Base-by-base conservation (phyloP, 2,888 invertebrate genomes). In the Hedya salicella region DNA sequence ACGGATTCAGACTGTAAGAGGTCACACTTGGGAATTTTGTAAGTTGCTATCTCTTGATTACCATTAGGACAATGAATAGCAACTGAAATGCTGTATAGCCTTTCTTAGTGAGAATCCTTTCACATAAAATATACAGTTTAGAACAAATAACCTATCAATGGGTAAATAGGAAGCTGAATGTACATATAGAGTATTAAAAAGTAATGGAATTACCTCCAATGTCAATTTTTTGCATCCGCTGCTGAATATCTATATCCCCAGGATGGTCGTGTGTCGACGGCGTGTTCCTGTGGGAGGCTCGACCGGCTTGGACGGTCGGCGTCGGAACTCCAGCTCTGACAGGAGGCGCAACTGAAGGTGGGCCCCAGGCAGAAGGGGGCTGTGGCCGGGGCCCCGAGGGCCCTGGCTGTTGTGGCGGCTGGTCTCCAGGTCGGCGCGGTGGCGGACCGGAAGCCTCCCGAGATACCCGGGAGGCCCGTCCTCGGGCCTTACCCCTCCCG, bases 351-450 rank as follows among this genome's bases (percentile, higher is more conserved):
- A 78, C 81, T 0, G 83, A 64, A 0, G 89, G 89, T 13, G 88
- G 82, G 0, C 86, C 90, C 90, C 91, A 91, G 0, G 91, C 87
- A 0, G 85, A 79, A 0, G 89, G 88, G 2, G 89, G 89, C 68
- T 87, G 88, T 1, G 89, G 88, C 0, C 88, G 82, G 0, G 88
- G 88, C 0, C 77, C 80, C 0, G 77, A 59, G 0, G 78, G 78
- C 1, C 75, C 68, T 4, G 73, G 74, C 21, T 71, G 72, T 14
- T 71, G 73, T 39, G 74, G 79, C 3, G 60, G 71, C 39, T 69
- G 71, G 59, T 80, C 79, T 5, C 78, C 78, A 11, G 73, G 79
- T 11, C 78, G 76, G 0, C 80, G 76, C 1, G 80, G 79, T 3
- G 75, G 78, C 5, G 73, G 78, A 0, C 62, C 72, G 13, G 60